Conservation (phyloP, 2,888 invertebrate genomes). For the Papilio elwesi region DNA sequence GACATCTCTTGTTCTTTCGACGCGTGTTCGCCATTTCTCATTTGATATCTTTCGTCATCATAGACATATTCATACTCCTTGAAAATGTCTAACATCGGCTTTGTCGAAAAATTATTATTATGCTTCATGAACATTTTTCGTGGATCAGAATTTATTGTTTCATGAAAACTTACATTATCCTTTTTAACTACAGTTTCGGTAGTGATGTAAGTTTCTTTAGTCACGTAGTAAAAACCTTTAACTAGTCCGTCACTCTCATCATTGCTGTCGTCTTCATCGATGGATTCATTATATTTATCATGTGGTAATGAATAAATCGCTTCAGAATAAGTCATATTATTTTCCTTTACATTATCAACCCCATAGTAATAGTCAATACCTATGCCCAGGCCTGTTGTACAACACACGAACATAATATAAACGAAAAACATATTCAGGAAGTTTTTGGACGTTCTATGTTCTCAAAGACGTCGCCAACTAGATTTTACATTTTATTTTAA, state of each 20-base stretch:
- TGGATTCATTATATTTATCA: background rate
- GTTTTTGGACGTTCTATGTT: background rate
- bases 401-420: slow-evolving; percentile 42
- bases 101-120: background rate
- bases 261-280: slow-evolving; percentile 5
- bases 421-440: slow-evolving; percentile 21
- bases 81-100: slow-evolving; percentile 10
- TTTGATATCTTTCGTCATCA: slow-evolving; percentile 23
- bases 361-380: slow-evolving; percentile 56
- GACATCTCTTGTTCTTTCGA: background rate
- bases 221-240: background rate
- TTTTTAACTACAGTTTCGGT: background rate
- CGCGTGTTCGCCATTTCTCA: background rate
- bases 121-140: slow-evolving; percentile 10
- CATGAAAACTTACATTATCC: background rate
- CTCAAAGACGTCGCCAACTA: slow-evolving; percentile 2
- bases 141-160: slow-evolving; percentile 5
- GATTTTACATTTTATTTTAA: slow-evolving; percentile 7
- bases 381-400: slow-evolving; percentile 46
- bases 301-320: slow-evolving; percentile 1
- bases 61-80: slow-evolving; percentile 32
- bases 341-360: slow-evolving; percentile 18
- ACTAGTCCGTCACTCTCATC: slow-evolving; percentile 14
- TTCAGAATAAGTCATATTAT: slow-evolving; percentile 1
- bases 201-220: background rate